Evolutionary conservation across 1,140 invertebrate species (phyloP), one percentile per base, ranked within the genome.

Genomic region (Oscheius sp.): DNA sequence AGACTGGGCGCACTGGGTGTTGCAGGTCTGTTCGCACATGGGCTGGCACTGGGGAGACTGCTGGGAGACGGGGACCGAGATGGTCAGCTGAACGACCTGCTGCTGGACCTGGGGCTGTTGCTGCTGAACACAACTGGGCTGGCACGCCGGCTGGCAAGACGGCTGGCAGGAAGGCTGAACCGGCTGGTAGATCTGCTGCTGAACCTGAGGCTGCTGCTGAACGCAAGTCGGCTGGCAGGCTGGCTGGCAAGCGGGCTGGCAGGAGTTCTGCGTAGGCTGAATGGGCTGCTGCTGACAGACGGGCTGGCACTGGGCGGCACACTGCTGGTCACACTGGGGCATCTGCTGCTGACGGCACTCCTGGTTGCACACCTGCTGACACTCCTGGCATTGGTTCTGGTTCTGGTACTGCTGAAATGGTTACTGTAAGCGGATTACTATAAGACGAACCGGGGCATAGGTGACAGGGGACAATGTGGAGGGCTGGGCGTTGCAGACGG

Each of bases 1-100:
- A 18, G 18, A 20, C 29, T 62, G 38, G 26, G 26, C 46, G 35
- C 66, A 68, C 45, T 68, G 66, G 29, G 26, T 67, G 58, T 68
- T 67, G 35, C 66, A 68, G 55, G 66, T 68, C 46, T 68, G 45
- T 13, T 26, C 28, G 31, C 66, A 68, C 10, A 23, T 23, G 46
- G 55, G 28, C 10, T 62, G n/a, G 46, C 66, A 68, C 28, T 68
- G 38, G 18, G 66, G 66, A 13, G 66, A 68, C 28, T 52, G 38
- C 20, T n/a, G 26, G 28, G 66, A 31, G 45, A 68, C 38, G 10
- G 55, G 38, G 18, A 65, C 66, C 32, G 15, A n/a, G 31, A 63
- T 63, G 32, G 61, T 55, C 7, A 63, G 31, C 32, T 63, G 61
- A 63, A 1, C 31, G 49, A 32, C 35, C 36, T 63, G 61, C 7